Base-by-base conservation (phyloP, 2,113 vertebrate species). In the Menura novaehollandiae region DNA sequence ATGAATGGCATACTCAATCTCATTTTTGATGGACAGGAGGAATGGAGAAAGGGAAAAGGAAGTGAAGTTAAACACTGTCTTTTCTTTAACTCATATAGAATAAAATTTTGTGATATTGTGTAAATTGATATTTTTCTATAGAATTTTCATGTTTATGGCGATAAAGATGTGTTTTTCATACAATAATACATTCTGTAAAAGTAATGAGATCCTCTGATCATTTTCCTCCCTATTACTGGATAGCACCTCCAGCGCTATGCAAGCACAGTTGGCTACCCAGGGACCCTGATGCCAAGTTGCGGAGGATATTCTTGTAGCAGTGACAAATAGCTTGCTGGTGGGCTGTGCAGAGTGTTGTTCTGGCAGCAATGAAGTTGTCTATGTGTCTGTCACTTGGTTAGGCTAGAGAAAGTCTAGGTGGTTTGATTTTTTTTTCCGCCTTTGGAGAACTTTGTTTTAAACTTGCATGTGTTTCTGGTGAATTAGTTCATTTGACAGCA, bases 381-480 rank as follows among this genome's bases (percentile, higher is more conserved):
- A 93, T 93, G 97, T 98, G 98, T 98, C 97, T 98, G 97, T 98
- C 98, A 98, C 98, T 97, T 97, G 95, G 94, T 97, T 92, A 98
- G 96, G 88, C 96, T 97, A 97, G 94, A 96, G 95, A 97, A 88
- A 79, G 72, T 93, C 97, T 98, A 98, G 97, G 97, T 98, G 97
- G 78, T 76, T 98, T 95, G 68, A 95, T 92, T 96, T 93, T 92
- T 51, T 90, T 88, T 93, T 26, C 80, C 0, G 3, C 92, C 90
- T 93, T 95, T 92, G 76, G 72, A 93, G 59, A 90, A 89, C 86
- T 71, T 93, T 96, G 81, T 97, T 97, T 95, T 94, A 97, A 97
- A 97, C 97, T 97, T 98, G 91, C 91, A 77, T 95, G 95, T 91
- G 90, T 96, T 98, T 97, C 95, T 93, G 85, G 79, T 82, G 85